A percentile compares a stretch with the other conserved stretches of the same genome.
Conservation (phyloP, 2,888 invertebrate species). For the Ochropleura plecta region DNA sequence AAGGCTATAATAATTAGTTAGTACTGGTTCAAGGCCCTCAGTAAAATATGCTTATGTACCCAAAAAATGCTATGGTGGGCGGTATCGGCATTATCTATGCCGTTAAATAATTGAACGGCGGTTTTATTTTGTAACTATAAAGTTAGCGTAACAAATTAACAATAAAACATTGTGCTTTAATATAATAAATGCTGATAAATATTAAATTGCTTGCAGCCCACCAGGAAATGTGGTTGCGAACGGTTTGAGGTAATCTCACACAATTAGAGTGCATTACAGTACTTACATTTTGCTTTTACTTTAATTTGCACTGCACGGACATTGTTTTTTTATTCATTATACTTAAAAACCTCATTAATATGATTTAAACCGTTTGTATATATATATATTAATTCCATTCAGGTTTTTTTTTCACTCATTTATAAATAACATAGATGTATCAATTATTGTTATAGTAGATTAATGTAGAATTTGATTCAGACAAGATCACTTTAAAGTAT, state of each 20-base stretch:
- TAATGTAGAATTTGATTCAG: slow-evolving; percentile 27
- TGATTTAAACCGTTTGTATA: slow-evolving; percentile 32
- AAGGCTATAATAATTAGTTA: background rate
- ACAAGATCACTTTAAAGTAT: slow-evolving; percentile 8
- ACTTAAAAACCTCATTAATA: slow-evolving; percentile 18
- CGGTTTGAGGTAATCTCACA: slow-evolving; percentile 81
- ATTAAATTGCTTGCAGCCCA: slow-evolving; percentile 82
- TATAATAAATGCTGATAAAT: slow-evolving; percentile 54
- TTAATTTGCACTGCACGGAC: slow-evolving; percentile 62
- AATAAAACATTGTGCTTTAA: slow-evolving; percentile 24
- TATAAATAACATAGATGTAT: slow-evolving; percentile 29
- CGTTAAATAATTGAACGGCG: slow-evolving; percentile 10
- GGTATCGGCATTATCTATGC: slow-evolving; percentile 6
- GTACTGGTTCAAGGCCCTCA: slow-evolving; percentile 6
- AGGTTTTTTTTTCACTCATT: slow-evolving; percentile 47
- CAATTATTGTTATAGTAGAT: slow-evolving; percentile 20
- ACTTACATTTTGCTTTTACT: slow-evolving; percentile 52
- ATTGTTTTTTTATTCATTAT: slow-evolving; percentile 23
- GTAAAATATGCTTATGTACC: slow-evolving; percentile 12
- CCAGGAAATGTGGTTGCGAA: slow-evolving; percentile 83
- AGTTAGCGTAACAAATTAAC: background rate
- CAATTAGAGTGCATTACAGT: slow-evolving; percentile 63
- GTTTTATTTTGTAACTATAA: too few relatives aligned
- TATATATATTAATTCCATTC: slow-evolving; percentile 27
- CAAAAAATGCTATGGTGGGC: slow-evolving; percentile 3